Evolutionary conservation across 1,140 invertebrate species (phyloP).

Genomic region (Stratiolaelaps scimitus): DNA sequence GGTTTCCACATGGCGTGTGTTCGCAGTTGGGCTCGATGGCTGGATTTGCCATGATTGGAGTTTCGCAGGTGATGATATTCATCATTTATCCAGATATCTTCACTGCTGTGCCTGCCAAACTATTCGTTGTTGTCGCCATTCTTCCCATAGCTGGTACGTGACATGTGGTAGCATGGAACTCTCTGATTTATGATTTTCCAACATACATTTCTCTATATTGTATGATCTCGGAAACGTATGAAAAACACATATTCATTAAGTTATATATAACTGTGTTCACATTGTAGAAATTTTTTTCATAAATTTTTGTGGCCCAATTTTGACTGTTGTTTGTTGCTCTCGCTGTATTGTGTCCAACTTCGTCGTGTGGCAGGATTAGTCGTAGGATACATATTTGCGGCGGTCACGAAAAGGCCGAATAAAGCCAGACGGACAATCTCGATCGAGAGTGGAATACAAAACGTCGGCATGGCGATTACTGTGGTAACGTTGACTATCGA

Average conservation of each 20-base stretch:
- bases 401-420: slow-evolving; percentile 37
- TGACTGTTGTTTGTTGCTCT: no score
- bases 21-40: slow-evolving; percentile 36
- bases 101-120: slow-evolving; percentile 39
- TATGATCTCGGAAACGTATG: not conserved
- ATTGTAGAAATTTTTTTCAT: not conserved
- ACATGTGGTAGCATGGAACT: not conserved
- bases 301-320: no score
- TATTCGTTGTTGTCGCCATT: slow-evolving; percentile 39
- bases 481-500: slow-evolving; percentile 12
- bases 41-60: slow-evolving; percentile 36
- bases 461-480: slow-evolving; percentile 39
- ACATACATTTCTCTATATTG: not conserved
- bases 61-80: slow-evolving; percentile 38
- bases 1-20: not conserved
- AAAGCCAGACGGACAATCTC: slow-evolving; percentile 40
- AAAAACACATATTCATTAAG: not conserved
- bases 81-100: slow-evolving; percentile 39
- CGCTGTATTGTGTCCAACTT: no score
- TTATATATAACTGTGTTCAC: not conserved
- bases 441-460: slow-evolving; percentile 44
- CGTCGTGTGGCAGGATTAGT: slow-evolving; percentile 38
- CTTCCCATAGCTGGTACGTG: slow-evolving; percentile 37
- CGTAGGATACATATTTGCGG: slow-evolving; percentile 40
- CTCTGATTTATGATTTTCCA: not conserved